phyloP scores from a whole-genome alignment of 1,140 invertebrate genomes.

The Micrasema longulum region DNA sequence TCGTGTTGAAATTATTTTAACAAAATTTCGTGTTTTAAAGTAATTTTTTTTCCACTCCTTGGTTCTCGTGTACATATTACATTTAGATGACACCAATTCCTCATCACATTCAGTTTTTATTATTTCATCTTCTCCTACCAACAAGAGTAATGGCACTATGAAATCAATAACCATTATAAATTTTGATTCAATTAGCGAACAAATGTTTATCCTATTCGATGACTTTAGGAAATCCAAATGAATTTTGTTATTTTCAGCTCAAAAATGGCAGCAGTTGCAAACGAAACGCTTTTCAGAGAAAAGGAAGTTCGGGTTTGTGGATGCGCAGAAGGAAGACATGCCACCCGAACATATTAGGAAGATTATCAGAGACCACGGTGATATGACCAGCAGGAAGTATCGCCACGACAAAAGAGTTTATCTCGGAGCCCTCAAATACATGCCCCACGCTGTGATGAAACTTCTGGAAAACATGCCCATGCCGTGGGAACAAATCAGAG shows the following conservation, averaged over 20 bases:
- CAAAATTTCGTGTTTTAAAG: too few species aligned
- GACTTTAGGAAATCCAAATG: too few species aligned
- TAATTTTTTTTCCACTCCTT: too few species aligned
- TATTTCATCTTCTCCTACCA: too few species aligned
- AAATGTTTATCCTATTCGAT: too few species aligned
- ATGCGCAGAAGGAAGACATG: conserved; percentile 99
- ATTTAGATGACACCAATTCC: too few species aligned
- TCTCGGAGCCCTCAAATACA: conserved; percentile 97
- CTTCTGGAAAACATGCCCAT: conserved; percentile 99
- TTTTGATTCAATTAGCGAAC: too few species aligned
- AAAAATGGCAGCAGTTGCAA: conserved; percentile 99
- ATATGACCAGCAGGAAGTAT: conserved; percentile 99
- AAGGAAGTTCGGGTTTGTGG: conserved; percentile 98
- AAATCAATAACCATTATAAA: too few species aligned
- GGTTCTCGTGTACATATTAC: too few species aligned
- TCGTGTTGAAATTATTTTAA: too few species aligned
- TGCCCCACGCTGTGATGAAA: conserved; percentile 99
- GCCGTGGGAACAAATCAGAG: conserved; percentile 99
- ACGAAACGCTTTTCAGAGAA: conserved; percentile 98
- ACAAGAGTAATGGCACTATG: too few species aligned
- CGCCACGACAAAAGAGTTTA: conserved; percentile 99
- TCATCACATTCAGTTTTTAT: too few species aligned
- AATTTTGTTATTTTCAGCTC: conserved; percentile 69
- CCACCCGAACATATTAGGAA: conserved; percentile 98
- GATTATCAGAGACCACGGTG: conserved; percentile 99